Percentiles rank a stretch among this genome's conserved stretches.
Evolutionary conservation across 2,888 invertebrate species (phyloP).

Genomic region (Entomobrya multifasciata): DNA sequence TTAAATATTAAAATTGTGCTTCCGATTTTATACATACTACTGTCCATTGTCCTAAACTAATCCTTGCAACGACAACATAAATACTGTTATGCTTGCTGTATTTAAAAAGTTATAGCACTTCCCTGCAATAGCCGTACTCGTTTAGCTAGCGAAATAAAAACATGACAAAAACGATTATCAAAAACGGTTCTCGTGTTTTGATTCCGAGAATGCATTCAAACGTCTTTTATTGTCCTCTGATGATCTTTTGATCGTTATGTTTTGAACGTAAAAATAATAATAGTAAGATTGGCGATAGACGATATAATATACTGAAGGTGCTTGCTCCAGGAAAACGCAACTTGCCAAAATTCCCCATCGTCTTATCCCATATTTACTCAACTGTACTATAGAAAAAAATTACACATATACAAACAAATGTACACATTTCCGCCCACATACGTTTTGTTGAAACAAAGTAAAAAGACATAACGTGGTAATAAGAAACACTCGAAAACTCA

Average conservation of each 20-base stretch:
- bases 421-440: slow-evolving; percentile 61
- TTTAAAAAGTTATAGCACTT: background rate
- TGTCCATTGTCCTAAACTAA: no score
- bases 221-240: background rate
- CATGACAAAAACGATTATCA: background rate
- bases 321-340: slow-evolving; percentile 70
- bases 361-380: slow-evolving; percentile 28
- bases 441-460: slow-evolving; percentile 40
- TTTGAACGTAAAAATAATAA: slow-evolving; percentile 6
- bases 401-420: slow-evolving; percentile 5
- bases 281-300: background rate
- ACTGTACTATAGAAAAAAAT: no score
- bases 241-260: background rate
- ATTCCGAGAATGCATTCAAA: background rate
- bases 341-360: slow-evolving; percentile 58
- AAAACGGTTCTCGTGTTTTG: background rate
- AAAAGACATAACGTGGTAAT: background rate
- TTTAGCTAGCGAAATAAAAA: background rate
- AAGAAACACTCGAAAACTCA: slow-evolving; percentile 54
- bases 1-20: no score
- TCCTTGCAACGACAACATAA: background rate
- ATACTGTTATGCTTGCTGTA: background rate
- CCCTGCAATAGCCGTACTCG: background rate
- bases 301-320: slow-evolving; percentile 52
- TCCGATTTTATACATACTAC: no score